phyloP scores from a whole-genome alignment of 2,888 invertebrate species.

The Fragum sueziense region DNA sequence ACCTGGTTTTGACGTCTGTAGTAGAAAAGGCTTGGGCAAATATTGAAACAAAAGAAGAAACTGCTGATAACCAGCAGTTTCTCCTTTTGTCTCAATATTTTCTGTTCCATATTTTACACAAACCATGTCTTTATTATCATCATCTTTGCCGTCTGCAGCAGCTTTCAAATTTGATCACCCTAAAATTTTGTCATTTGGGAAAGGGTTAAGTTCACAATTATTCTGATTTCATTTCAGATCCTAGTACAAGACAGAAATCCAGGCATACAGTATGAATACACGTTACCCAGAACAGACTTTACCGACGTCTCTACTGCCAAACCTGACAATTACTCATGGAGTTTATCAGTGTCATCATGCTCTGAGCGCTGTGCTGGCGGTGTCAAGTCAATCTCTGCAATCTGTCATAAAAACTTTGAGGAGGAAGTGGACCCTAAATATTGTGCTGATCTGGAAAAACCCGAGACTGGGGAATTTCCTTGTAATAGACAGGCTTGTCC shows the following conservation, averaged over 20 bases:
- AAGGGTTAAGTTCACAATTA: no score
- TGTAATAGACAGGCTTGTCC: conserved; percentile 92
- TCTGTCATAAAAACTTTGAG: conserved; percentile 71
- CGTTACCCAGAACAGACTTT: conserved; percentile 58
- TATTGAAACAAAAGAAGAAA: no score
- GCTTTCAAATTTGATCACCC: no score
- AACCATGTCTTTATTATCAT: no score
- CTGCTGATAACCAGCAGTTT: no score
- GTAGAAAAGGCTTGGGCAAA: no score
- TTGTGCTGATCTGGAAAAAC: conserved; percentile 91
- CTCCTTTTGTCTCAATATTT: no score
- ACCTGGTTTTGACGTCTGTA: no score
- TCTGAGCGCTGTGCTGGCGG: conserved; percentile 96
- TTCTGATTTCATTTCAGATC: conserved; percentile 56
- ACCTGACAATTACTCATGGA: conserved; percentile 89
- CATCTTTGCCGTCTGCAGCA: no score
- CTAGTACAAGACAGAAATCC: conserved; percentile 74
- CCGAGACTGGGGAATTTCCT: conserved; percentile 82
- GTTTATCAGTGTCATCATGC: conserved; percentile 90
- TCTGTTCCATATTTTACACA: no score
- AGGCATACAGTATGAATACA: conserved; percentile 73
- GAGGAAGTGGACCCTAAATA: conserved; percentile 82
- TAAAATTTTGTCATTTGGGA: no score
- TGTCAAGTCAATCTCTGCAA: conserved; percentile 77
- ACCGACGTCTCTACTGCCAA: conserved; percentile 36